Evolutionary conservation across 1,140 invertebrate genomes (phyloP), one percentile per base, ranked within the genome.

Genomic region (Pinna nobilis): DNA sequence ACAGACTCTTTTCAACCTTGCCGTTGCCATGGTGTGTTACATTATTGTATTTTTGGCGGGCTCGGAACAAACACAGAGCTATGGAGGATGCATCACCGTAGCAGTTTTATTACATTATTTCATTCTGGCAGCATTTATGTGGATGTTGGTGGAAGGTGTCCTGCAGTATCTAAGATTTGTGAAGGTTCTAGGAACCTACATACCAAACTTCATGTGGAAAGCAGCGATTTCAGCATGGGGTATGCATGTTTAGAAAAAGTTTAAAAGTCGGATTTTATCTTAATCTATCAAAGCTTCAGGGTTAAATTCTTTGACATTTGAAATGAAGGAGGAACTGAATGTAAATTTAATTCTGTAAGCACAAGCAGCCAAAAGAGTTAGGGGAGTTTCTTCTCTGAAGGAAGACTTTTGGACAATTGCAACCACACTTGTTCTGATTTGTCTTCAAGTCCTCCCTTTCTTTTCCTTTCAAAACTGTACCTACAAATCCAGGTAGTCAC

Each of bases 61-160:
- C 32, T 72, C 86, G 6, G 72, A 82, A 4, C 76, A 72, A 33
- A 85, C 82, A 20, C 63, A 78, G n/a, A 70, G 49, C 41, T 60
- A 76, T 28, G 70, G 18, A 13, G 83, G 80, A 0, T 90, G 89
- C 72, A 72, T 87, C 3, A 71, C 69, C 7, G 82, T 89, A 20
- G 88, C 89, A 3, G 86, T 82, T 2, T 64, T 89, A 18, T 78
- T 90, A 15, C 90, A 90, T 69, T 91, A 90, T 74, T 88, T 91
- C 68, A 83, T 90, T 44, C 77, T 90, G n/a, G 87, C 84, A 0
- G 86, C 89, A 7, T 91, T 91, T 69, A 83, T 87, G 64, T 91
- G 90, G 90, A 90, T 91, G 89, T 73, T 90, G 30, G 86, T 90
- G 6, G 89, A 90, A 71, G 89, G 85, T 0, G 71, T 90, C n/a